Conservation (phyloP, 2,797 vertebrate species). For the Platyrinchus mystaceus region DNA sequence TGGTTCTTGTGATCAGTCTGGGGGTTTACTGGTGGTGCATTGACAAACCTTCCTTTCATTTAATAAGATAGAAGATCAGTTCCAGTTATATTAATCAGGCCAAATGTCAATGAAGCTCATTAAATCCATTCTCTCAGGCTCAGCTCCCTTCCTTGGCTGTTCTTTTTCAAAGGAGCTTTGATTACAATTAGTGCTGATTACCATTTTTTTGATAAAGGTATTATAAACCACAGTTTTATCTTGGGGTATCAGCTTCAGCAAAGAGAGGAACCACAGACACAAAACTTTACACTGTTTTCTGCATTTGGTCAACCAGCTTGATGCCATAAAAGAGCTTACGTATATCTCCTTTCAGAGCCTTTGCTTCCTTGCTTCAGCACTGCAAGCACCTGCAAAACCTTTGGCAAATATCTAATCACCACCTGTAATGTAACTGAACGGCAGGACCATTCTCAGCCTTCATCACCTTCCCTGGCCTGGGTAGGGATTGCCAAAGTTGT, state of each 20-base stretch:
- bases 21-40: not conserved
- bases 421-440: not conserved
- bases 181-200: not conserved
- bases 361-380: not conserved
- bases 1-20: not conserved
- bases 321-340: not conserved
- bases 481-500: conserved; percentile 54
- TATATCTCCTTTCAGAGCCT: not conserved
- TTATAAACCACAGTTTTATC: conserved; percentile 1
- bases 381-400: conserved; percentile 7
- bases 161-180: not conserved
- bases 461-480: not conserved
- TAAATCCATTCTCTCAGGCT: not conserved
- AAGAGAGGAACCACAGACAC: not conserved
- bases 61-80: not conserved
- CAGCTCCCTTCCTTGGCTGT: not conserved
- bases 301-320: not conserved
- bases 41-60: not conserved
- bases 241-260: not conserved
- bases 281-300: not conserved
- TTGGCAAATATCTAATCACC: conserved; percentile 25
- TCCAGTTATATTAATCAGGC: not conserved
- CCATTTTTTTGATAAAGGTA: not conserved
- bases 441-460: not conserved
- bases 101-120: not conserved